Percentiles rank a stretch among this genome's conserved stretches.
Evolutionary conservation across 2,113 vertebrate genomes (phyloP).

Genomic region (Rostratula benghalensis): DNA sequence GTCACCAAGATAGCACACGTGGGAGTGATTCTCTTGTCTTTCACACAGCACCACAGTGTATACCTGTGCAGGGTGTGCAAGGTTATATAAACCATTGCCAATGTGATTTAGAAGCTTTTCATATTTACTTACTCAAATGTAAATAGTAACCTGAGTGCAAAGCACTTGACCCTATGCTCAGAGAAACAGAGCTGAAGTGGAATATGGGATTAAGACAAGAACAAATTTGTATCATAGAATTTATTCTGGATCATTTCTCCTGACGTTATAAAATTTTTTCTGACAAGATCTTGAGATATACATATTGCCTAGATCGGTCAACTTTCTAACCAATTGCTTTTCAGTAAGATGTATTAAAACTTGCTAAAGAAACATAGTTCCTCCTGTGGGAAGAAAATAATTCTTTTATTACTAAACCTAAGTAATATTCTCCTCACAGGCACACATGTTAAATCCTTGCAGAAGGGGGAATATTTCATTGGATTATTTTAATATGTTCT

Average conservation of each 20-base stretch:
- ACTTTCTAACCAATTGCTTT: constrained; percentile 27
- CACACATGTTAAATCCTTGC: constrained; percentile 1
- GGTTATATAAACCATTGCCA: not conserved
- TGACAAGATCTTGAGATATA: not conserved
- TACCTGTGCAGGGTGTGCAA: not conserved
- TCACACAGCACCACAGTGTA: not conserved
- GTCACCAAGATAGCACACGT: not conserved
- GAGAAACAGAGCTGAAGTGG: constrained; percentile 26
- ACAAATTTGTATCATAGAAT: constrained; percentile 18
- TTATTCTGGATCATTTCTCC: constrained; percentile 1
- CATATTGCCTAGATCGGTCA: not conserved
- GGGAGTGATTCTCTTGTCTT: not conserved
- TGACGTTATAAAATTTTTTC: not conserved
- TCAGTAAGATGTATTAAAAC: constrained; percentile 45
- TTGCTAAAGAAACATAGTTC: constrained; percentile 14
- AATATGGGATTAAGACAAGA: constrained; percentile 40
- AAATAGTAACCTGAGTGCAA: constrained; percentile 9
- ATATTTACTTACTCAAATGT: constrained; percentile 43
- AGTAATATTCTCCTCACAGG: constrained; percentile 46
- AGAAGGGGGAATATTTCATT: constrained; percentile 18
- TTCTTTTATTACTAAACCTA: constrained; percentile 36
- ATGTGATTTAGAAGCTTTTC: constrained; percentile 16
- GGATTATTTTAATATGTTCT: constrained; percentile 56
- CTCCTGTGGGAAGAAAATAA: constrained; percentile 16
- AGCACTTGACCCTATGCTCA: constrained; percentile 18